A percentile compares a stretch with the other conserved stretches of the same genome.
These are phyloP conservation scores for Sebastes oblongus DNA, from an alignment of 2,797 vertebrate species.

Conservation along the genomic window DNA sequence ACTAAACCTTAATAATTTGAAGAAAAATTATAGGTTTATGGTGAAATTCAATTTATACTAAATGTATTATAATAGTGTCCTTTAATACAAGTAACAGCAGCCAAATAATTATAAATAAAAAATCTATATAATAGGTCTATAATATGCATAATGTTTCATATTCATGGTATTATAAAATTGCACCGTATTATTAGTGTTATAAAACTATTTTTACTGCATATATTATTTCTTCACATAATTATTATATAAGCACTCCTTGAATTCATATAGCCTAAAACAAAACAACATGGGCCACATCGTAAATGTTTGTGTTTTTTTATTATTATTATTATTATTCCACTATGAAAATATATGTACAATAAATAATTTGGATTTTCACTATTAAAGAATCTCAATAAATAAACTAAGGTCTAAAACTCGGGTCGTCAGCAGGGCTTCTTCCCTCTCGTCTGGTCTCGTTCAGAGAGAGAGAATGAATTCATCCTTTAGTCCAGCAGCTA, in stretches of 20 bases:
- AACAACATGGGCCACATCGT: constrained; percentile 73
- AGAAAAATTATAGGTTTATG: not conserved
- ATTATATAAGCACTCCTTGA: not conserved
- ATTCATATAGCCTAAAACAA: constrained; percentile 30
- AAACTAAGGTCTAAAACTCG: constrained; percentile 90
- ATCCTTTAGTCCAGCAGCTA: constrained; percentile 54
- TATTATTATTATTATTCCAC: constrained; percentile 81
- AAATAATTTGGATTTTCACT: constrained; percentile 98
- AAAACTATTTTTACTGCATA: not conserved
- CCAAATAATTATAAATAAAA: not conserved
- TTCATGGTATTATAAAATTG: not conserved
- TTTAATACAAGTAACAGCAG: not conserved
- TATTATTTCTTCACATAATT: not conserved
- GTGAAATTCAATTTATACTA: not conserved
- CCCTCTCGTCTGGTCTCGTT: constrained; percentile 71
- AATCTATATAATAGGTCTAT: not conserved
- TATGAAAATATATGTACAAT: constrained; percentile 99
- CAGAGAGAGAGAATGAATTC: constrained; percentile 70
- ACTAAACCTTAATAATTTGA: not conserved
- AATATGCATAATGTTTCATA: not conserved
- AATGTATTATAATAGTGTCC: not conserved
- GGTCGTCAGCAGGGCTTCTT: constrained; percentile 79
- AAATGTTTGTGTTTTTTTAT: constrained; percentile 85
- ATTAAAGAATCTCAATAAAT: constrained; percentile 99
- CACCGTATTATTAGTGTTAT: not conserved